Conservation (phyloP, 2,113 vertebrate genomes). For the Okapia johnstoni region DNA sequence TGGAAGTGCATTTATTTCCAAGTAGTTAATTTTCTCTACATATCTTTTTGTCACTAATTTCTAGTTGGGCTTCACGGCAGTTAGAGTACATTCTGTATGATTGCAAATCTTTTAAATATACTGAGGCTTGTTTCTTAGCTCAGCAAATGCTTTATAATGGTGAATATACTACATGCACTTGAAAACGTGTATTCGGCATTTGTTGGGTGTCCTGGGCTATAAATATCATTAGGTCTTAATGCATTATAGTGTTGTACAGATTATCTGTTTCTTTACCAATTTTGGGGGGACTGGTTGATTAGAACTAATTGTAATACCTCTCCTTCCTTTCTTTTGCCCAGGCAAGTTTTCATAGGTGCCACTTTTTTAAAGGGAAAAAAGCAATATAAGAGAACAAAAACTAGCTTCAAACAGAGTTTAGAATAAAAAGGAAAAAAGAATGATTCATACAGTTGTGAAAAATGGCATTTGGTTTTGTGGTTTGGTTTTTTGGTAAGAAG, state of each 20-base stretch:
- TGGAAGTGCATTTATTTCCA: not conserved
- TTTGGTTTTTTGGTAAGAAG: conserved; percentile 16
- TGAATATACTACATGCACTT: not conserved
- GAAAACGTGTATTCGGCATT: not conserved
- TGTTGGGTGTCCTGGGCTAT: not conserved
- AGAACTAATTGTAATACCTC: not conserved
- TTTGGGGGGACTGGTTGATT: not conserved
- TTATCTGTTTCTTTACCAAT: not conserved
- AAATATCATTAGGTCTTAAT: not conserved
- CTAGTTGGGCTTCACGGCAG: not conserved
- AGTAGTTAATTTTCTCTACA: conserved; percentile 12
- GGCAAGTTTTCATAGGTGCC: not conserved
- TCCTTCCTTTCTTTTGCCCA: not conserved
- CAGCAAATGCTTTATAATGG: not conserved
- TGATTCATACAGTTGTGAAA: conserved; percentile 43
- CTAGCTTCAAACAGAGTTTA: not conserved
- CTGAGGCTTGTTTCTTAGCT: not conserved
- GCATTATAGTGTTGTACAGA: not conserved
- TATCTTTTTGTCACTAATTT: not conserved
- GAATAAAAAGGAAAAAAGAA: conserved; percentile 8
- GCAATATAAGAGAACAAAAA: not conserved
- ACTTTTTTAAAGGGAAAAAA: not conserved
- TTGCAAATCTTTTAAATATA: not conserved
- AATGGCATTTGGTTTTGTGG: conserved; percentile 46
- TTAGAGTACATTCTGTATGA: not conserved